Evolutionary conservation across 2,888 invertebrate species (phyloP), one percentile per base, ranked within the genome.

Genomic region (Euplagia quadripunctaria): DNA sequence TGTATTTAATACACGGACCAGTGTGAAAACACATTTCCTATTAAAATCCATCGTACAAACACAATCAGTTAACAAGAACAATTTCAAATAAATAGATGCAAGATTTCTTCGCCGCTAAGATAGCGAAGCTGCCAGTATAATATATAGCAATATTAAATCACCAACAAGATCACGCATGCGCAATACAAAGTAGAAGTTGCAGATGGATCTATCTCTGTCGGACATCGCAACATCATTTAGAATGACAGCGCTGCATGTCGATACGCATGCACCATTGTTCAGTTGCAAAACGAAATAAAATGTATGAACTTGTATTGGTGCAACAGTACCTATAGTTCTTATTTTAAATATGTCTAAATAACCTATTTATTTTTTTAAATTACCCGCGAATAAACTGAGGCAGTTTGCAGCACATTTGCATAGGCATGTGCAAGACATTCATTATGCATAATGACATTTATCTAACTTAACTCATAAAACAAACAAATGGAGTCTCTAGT

Each of bases 141-240:
- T 75, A 73, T 79, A 78, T 80, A 77, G 78, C 73, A 81, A 81
- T 83, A 81, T 83, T 83, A 81, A 78, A 84, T 82, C 77, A 78
- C 74, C 75, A 84, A 76, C 77, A 84, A 76, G 80, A 82, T 81
- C 81, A 80, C 80, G 78, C 81, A 75, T 82, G 79, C 79, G 74
- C 81, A 82, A 80, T 77, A 79, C 81, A 77, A 80, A 81, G 82
- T 82, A 76, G 76, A 70, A 80, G 79, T 74, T 80, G 79, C 73
- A 72, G 88, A 86, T 82, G 87, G 85, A 88, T 89, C 86, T 87
- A 88, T 89, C 89, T 89, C 85, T 85, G 88, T 88, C 81, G 77
- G 68, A 68, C 70, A 89, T 89, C 89, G 82, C 79, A 76, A 78
- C 82, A 88, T 89, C 89, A 87, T 89, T 89, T 87, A 78, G 83